A percentile compares a stretch with the other conserved stretches of the same genome.
phyloP scores from a whole-genome alignment of 1,140 invertebrate species.

The Sycophila sp. region DNA sequence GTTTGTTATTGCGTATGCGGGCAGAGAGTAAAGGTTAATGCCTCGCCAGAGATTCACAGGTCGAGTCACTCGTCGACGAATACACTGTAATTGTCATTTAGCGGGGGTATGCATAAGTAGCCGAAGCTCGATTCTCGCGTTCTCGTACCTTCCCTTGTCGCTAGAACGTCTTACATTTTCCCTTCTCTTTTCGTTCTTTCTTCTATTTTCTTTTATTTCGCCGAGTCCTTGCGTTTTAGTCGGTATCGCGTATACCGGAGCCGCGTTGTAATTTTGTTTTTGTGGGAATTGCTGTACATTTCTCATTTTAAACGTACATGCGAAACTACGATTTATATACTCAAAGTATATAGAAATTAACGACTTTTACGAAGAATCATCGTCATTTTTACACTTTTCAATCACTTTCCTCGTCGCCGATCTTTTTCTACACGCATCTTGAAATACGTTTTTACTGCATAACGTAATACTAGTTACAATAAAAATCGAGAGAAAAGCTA shows the following conservation, averaged over 20 bases:
- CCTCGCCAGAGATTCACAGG: conserved; percentile 32
- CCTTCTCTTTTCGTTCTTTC: too few species aligned
- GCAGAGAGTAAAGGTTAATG: not conserved
- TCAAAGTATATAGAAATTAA: conserved; percentile 16
- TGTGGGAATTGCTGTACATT: too few species aligned
- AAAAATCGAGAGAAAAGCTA: not conserved
- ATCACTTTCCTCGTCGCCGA: not conserved
- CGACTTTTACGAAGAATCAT: not conserved
- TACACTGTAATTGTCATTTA: conserved; percentile 24
- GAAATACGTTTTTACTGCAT: conserved; percentile 16
- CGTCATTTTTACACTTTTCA: not conserved
- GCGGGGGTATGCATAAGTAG: too few species aligned
- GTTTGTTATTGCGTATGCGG: conserved; percentile 28
- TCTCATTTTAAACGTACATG: too few species aligned
- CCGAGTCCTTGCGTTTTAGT: too few species aligned
- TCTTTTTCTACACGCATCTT: not conserved
- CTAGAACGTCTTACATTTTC: too few species aligned
- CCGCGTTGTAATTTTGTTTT: too few species aligned
- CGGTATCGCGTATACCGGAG: too few species aligned
- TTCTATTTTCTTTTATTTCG: too few species aligned
- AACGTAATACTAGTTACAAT: not conserved
- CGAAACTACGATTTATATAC: not conserved
- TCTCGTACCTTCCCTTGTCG: too few species aligned
- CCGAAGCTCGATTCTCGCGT: conserved; percentile 4
- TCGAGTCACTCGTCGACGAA: conserved; percentile 36